A percentile compares a stretch with the other conserved stretches of the same genome.
These are phyloP conservation scores for Chelonus insularis DNA, from an alignment of 1,140 invertebrate genomes.

Conservation along the genomic window DNA sequence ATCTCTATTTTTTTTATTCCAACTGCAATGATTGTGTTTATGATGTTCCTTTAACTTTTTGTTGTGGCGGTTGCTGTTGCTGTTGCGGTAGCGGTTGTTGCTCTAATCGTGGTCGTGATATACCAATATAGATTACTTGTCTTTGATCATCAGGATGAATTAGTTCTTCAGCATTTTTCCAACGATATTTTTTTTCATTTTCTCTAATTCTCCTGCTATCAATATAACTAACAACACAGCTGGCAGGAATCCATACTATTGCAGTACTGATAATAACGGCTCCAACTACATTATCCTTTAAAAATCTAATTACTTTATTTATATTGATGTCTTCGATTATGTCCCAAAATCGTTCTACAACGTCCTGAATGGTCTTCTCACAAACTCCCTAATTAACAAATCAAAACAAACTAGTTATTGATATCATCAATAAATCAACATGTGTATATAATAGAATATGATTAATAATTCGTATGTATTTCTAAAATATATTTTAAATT, in stretches of 20 bases:
- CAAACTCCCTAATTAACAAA: slow-evolving; percentile 92
- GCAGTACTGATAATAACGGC: slow-evolving; percentile 86
- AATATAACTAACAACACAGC: slow-evolving; percentile 80
- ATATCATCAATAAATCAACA: too few species aligned
- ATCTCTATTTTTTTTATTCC: too few species aligned
- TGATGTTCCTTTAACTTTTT: too few species aligned
- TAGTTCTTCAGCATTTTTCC: slow-evolving; percentile 56
- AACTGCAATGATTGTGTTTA: too few species aligned
- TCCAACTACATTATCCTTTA: slow-evolving; percentile 88
- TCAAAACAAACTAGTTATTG: too few species aligned
- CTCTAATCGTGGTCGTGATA: too few species aligned
- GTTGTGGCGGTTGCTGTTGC: too few species aligned
- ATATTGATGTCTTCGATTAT: slow-evolving; percentile 96
- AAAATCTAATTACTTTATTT: slow-evolving; percentile 84
- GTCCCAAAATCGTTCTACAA: slow-evolving; percentile 94
- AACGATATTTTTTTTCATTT: slow-evolving; percentile 54
- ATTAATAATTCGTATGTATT: too few species aligned
- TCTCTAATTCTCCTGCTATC: slow-evolving; percentile 68
- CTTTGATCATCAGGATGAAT: slow-evolving; percentile 56
- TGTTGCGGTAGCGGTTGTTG: too few species aligned
- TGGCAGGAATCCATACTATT: slow-evolving; percentile 90
- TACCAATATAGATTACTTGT: slow-evolving; percentile 51
- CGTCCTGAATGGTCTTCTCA: slow-evolving; percentile 92
- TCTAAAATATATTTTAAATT: too few species aligned
- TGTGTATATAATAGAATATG: too few species aligned